Evolutionary conservation across 1,140 invertebrate genomes (phyloP), one percentile per base, ranked within the genome.

Genomic region (Diachasma alloeum): DNA sequence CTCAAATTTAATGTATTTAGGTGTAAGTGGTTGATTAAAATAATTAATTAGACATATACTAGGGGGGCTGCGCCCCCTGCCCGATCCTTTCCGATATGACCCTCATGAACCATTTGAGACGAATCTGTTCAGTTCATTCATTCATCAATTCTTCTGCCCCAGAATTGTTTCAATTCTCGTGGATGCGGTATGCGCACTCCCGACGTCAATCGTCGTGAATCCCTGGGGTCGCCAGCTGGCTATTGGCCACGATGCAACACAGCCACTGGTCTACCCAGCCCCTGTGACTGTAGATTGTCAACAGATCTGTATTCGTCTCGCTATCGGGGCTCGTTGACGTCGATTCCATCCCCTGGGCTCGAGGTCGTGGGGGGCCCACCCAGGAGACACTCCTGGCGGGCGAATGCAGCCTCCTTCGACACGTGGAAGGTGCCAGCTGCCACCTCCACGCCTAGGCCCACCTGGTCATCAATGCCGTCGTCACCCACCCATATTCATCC

Each of bases 381-480:
- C 11, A 80, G 87, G 26, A 85, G 89, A 69, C 89, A 89, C 71
- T 89, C 88, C 0, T 89, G 89, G 89, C 84, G 87, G 24, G 82
- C 83, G 10, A 80, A 82, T 1, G 85, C 87, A 2, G 85, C 87
- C 0, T 90, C 90, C 0, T 87, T 90, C 75, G 90, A 91, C 59
- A 87, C 89, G 4, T 89, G 87, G 78, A 86, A 87, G 17, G 84
- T 87, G 4, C 83, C 87, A 0, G 70, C 79, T 59, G 78, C 83
- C 0, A 78, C 86, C 15, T 82, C 84, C 4, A 85, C 81, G 11
- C 85, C 82, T 15, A 83, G 88, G 22, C 86, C 87, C 10, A 89
- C 87, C 22, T 91, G 90, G 88, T 90, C 89, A 5, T 91, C 91
- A 1, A 89, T 91, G 84, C 91, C 91, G 0, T 90, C 91, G 5